A percentile compares a stretch with the other conserved stretches of the same genome.
phyloP scores from a whole-genome alignment of 1,140 invertebrate genomes.

The Drosophila paulistorum region DNA sequence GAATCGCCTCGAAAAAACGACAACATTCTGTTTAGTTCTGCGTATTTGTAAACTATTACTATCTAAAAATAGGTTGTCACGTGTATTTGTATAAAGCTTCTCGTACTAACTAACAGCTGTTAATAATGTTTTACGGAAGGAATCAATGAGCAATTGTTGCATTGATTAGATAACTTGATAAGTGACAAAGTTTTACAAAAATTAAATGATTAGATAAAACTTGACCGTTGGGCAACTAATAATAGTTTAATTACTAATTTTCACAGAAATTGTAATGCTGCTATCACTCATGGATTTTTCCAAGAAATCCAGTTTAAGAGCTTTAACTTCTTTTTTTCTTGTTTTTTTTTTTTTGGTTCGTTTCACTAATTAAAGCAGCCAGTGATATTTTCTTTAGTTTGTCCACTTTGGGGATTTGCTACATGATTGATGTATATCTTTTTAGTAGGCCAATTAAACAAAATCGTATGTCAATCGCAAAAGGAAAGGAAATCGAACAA shows the following conservation, averaged over 20 bases:
- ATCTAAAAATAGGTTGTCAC: no score
- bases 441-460: conserved; percentile 75
- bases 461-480: conserved; percentile 67
- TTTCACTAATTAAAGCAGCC: conserved; percentile 55
- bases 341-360: not conserved
- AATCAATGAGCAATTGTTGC: not conserved
- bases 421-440: conserved; percentile 72
- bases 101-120: not conserved
- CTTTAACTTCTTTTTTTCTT: conserved; percentile 12
- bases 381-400: conserved; percentile 22
- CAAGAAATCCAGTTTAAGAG: conserved; percentile 12
- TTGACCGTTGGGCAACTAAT: not conserved
- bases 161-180: conserved; percentile 14
- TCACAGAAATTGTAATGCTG: not conserved
- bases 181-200: not conserved
- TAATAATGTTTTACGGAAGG: not conserved
- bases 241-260: not conserved
- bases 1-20: no score
- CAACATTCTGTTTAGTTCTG: no score
- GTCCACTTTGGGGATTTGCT: conserved; percentile 4
- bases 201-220: conserved; percentile 23
- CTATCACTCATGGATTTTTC: not conserved
- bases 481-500: conserved; percentile 25
- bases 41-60: no score
- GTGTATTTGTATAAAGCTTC: not conserved